Evolutionary conservation across 2,888 invertebrate species (phyloP).

Genomic region (Drosophila borborema): DNA sequence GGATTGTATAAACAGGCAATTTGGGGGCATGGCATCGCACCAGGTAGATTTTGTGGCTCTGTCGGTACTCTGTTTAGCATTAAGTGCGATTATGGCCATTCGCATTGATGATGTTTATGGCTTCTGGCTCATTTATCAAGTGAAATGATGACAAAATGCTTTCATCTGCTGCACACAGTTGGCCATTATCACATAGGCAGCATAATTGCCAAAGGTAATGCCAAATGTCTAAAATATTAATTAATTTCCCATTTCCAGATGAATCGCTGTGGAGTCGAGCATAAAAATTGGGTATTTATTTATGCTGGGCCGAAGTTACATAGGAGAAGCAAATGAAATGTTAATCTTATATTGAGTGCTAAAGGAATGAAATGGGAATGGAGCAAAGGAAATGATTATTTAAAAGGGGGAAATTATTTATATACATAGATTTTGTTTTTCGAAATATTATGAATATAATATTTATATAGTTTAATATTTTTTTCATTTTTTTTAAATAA

Average conservation of each 20-base stretch:
- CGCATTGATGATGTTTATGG: conserved; percentile 56
- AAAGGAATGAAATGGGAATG: background rate
- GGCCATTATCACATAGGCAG: conserved; percentile 18
- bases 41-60: background rate
- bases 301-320: background rate
- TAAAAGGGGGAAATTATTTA: background rate
- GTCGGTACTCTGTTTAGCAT: conserved; percentile 39
- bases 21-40: conserved; percentile 13
- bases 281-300: background rate
- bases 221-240: conserved; percentile 15
- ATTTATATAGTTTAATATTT: background rate
- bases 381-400: background rate
- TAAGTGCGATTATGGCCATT: conserved; percentile 62
- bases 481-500: background rate
- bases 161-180: conserved; percentile 38
- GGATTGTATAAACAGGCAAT: conserved; percentile 56
- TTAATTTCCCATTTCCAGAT: conserved; percentile 12
- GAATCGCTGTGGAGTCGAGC: background rate
- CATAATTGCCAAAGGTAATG: conserved; percentile 7
- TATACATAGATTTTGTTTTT: background rate
- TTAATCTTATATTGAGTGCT: background rate
- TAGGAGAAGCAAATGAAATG: background rate
- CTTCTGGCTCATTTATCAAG: conserved; percentile 58
- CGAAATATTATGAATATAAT: background rate
- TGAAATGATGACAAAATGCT: conserved; percentile 54